These are phyloP conservation scores for Troilus luridus DNA, from an alignment of 2,888 invertebrate species.

Conservation along the genomic window DNA sequence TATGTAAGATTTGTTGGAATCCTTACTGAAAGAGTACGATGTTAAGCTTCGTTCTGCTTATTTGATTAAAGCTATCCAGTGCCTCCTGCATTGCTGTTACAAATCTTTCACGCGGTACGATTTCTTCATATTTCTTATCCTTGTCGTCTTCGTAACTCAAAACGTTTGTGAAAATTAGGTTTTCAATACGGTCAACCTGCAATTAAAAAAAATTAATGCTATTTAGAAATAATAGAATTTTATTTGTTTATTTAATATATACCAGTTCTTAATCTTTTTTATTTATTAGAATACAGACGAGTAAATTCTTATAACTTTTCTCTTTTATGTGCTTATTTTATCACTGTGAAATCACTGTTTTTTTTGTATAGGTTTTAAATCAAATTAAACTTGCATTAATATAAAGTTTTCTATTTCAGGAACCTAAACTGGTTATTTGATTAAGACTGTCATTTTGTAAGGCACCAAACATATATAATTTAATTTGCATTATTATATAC, in stretches of 20 bases:
- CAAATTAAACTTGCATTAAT: too few relatives aligned
- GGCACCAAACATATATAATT: too few relatives aligned
- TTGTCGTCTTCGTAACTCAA: slow-evolving; percentile 84
- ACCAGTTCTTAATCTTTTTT: too few relatives aligned
- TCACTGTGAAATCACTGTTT: too few relatives aligned
- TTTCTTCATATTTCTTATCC: slow-evolving; percentile 89
- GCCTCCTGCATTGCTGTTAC: slow-evolving; percentile 75
- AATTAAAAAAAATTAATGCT: neutral
- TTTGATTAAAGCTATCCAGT: slow-evolving; percentile 83
- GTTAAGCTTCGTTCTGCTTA: slow-evolving; percentile 85
- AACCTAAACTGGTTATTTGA: too few relatives aligned
- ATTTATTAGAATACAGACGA: too few relatives aligned
- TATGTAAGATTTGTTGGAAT: neutral
- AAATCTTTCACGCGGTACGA: slow-evolving; percentile 79
- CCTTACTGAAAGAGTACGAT: slow-evolving; percentile 80
- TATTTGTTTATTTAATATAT: neutral
- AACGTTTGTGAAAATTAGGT: slow-evolving; percentile 89
- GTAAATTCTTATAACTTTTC: too few relatives aligned
- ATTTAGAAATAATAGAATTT: neutral
- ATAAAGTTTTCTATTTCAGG: too few relatives aligned
- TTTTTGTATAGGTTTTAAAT: too few relatives aligned
- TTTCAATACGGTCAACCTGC: slow-evolving; percentile 76
- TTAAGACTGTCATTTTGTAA: too few relatives aligned
- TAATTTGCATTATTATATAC: too few relatives aligned
- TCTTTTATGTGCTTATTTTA: too few relatives aligned